phyloP scores from a whole-genome alignment of 2,888 invertebrate genomes.

The Phania funesta region DNA sequence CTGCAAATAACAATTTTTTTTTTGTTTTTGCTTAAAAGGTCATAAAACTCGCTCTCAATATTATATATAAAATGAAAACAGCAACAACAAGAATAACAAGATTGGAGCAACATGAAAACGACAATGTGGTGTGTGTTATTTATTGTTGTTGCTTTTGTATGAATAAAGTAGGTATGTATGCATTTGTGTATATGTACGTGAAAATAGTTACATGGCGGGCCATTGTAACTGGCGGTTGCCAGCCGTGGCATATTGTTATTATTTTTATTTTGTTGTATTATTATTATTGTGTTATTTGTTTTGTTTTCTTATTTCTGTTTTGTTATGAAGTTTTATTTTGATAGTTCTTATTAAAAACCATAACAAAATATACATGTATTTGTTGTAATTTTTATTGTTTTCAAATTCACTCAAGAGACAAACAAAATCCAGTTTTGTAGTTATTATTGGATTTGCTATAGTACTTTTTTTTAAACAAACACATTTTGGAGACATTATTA shows the following conservation, averaged over 20 bases:
- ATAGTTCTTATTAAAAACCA: slow-evolving; percentile 37
- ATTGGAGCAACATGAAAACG: slow-evolving; percentile 59
- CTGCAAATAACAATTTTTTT: slow-evolving; percentile 58
- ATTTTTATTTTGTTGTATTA: slow-evolving; percentile 33
- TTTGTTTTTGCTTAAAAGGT: slow-evolving; percentile 61
- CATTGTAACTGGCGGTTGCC: slow-evolving; percentile 44
- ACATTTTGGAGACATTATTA: background rate
- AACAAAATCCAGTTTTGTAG: slow-evolving; percentile 53
- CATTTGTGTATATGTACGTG: background rate
- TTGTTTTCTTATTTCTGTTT: slow-evolving; percentile 41
- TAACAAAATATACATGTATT: slow-evolving; percentile 15
- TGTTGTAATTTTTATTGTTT: slow-evolving; percentile 35
- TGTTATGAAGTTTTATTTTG: slow-evolving; percentile 43
- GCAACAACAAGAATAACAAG: slow-evolving; percentile 46
- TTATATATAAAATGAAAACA: slow-evolving; percentile 54
- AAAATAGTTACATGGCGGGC: slow-evolving; percentile 21
- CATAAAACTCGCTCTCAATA: slow-evolving; percentile 68
- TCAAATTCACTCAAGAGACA: background rate
- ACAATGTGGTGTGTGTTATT: slow-evolving; percentile 61
- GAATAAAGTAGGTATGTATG: background rate
- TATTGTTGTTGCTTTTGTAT: slow-evolving; percentile 6
- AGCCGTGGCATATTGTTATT: slow-evolving; percentile 33
- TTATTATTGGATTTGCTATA: slow-evolving; percentile 39
- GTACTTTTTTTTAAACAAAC: background rate
- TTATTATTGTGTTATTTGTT: slow-evolving; percentile 11